Evolutionary conservation across 2,888 invertebrate species (phyloP).

Genomic region (Mesochorus sp.): DNA sequence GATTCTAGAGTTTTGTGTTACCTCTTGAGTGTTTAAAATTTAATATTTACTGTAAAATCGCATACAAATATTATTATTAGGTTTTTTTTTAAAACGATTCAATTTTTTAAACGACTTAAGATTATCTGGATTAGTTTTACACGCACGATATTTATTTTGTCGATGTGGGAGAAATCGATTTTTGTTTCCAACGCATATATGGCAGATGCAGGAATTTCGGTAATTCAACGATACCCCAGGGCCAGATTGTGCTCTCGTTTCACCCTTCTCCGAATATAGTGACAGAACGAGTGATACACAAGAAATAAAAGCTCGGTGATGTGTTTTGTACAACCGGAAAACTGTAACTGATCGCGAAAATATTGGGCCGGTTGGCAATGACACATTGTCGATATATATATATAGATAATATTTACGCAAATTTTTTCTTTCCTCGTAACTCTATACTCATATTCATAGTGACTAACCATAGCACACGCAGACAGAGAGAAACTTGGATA

Average conservation of each 20-base stretch:
- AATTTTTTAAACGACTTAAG: too few relatives aligned
- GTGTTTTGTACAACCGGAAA: conserved; percentile 40
- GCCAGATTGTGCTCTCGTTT: conserved; percentile 46
- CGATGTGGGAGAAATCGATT: conserved; percentile 15
- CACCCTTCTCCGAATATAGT: background rate
- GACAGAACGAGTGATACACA: conserved; percentile 17
- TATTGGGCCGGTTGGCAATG: conserved; percentile 62
- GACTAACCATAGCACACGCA: conserved; percentile 21
- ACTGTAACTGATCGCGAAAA: conserved; percentile 63
- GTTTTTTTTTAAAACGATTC: too few relatives aligned
- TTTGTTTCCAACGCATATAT: too few relatives aligned
- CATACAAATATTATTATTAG: too few relatives aligned
- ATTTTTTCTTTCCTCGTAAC: too few relatives aligned
- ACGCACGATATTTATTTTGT: too few relatives aligned
- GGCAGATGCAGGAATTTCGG: conserved; percentile 48
- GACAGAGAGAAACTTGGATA: background rate
- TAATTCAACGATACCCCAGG: conserved; percentile 58
- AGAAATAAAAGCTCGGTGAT: conserved; percentile 44
- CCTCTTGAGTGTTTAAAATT: too few relatives aligned
- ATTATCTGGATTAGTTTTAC: too few relatives aligned
- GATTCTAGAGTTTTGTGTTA: too few relatives aligned
- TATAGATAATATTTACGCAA: background rate
- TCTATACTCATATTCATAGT: background rate
- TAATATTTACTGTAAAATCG: too few relatives aligned
- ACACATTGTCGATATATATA: conserved; percentile 43